Evolutionary conservation across 2,888 invertebrate species (phyloP), one percentile per base, ranked within the genome.

Genomic region (Aleiodes testaceus): DNA sequence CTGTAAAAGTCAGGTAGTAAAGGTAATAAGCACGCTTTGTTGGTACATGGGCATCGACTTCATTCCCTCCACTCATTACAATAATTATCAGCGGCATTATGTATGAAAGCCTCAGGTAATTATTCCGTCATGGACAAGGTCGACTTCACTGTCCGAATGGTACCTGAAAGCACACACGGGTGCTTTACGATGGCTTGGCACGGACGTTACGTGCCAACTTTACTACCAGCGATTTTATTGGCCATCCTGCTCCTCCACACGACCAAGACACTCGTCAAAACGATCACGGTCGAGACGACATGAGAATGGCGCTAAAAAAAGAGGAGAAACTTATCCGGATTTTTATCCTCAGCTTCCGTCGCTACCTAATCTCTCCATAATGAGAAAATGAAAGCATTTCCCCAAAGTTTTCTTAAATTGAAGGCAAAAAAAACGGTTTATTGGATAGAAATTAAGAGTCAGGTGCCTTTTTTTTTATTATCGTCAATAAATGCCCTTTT

Each of bases 81-180:
- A 79, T 84, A 83, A 86, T 85, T 84, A 80, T 82, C 80, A 77
- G 79, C 79, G 80, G 75, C 76, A 78, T 81, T 76, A 78, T 67
- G 74, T 77, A 75, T 75, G 77, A 75, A 16, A 12, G 36, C 11
- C 36, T 9, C 36, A 36, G 78, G 73, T 74, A 76, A 77, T 80
- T 79, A 80, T 77, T 30, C 70, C 70, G 69, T 64, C 61, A 20
- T 36, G 36, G 36, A 36, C 65, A 68, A 64, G 42, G 47, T 65
- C 22, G 44, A 47, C 66, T 47, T 45, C 61, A 47, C 61, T 30
- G 36, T 9, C 42, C 49, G 9, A 63, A 53, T 65, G 61, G 52
- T 22, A 52, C 42, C 55, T 61, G 64, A 53, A 22, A 63, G 45
- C 22, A 44, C 26, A 63, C 63, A 63, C 45, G 63, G 22, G 66